Base-by-base conservation (phyloP, 2,113 vertebrate species). In the Uria aalge region DNA sequence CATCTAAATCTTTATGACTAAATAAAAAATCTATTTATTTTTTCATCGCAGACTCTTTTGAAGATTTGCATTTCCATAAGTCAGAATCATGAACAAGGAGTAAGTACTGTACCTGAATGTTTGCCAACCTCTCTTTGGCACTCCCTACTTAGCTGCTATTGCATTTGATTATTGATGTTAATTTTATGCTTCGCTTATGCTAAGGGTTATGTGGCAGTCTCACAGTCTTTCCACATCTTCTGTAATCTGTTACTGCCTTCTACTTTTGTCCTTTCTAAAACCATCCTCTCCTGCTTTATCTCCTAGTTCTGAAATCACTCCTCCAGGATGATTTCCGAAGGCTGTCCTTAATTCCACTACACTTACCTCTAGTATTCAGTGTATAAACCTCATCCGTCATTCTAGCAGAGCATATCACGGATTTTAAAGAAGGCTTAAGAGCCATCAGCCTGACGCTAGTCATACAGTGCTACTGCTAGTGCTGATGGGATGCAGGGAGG, bases 51-150 rank as follows among this genome's bases (percentile, higher is more conserved):
- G 92, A 21, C 6, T 30, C 9, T 67, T 68, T 17, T 69, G 89
- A 91, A 82, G 67, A 62, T 90, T 81, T 85, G 19, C 66, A 69
- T 87, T 91, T 85, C 38, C 26, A 5, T 40, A 41, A 85, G 20
- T 57, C 53, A 69, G 50, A 88, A 85, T 55, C 55, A 88, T 97
- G 95, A 91, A 79, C 73, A 91, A 68, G 20, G 57, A 91, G 95
- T 95, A 94, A 97, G 89, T 95, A 85, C 41, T 50, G 9, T 32
- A 40, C 7, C 56, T 64, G n/a, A 68, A 66, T 30, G 10, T 76
- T 68, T 92, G 22, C 53, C 68, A 81, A 0, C 3, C 40, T 72
- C 64, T 77, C 43, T 72, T 88, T 86, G 43, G 19, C 23, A 38
- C 36, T 53, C 45, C 43, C 8, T 72, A 24, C 5, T 93, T 62